These are phyloP conservation scores for Synergus gifuensis DNA, from an alignment of 2,888 invertebrate species.

Conservation along the genomic window DNA sequence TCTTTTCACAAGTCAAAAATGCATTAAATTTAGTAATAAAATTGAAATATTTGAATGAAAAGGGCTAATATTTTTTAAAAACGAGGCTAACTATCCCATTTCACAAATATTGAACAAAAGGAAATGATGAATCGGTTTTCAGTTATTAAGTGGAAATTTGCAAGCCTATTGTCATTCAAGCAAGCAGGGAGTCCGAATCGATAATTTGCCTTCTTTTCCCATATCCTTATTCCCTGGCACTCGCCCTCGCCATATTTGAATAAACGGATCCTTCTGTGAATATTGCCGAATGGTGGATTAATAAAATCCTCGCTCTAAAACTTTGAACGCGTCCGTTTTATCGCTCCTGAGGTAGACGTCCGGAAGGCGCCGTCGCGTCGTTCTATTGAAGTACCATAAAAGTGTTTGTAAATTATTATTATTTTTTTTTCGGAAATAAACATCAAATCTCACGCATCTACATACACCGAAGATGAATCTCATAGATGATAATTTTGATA, in stretches of 20 bases:
- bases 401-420: conserved; percentile 7
- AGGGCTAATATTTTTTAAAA: no score
- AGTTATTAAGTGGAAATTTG: conserved; percentile 52
- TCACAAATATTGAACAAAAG: neutral
- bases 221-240: conserved; percentile 42
- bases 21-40: no score
- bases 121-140: conserved; percentile 43
- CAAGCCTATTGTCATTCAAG: conserved; percentile 52
- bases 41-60: no score
- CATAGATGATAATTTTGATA: neutral
- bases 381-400: conserved; percentile 43
- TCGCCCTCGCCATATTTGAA: conserved; percentile 30
- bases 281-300: conserved; percentile 41
- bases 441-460: neutral
- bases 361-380: conserved; percentile 39
- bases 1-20: no score
- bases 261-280: conserved; percentile 44
- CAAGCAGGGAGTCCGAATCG: conserved; percentile 40
- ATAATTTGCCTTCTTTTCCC: conserved; percentile 43
- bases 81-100: neutral
- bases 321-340: conserved; percentile 46
- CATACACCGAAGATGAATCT: neutral
- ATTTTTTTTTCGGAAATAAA: neutral
- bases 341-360: conserved; percentile 40
- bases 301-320: conserved; percentile 44